Evolutionary conservation across 2,797 vertebrate genomes (phyloP), one percentile per base, ranked within the genome.

Genomic region (Acrocephalus scirpaceus): DNA sequence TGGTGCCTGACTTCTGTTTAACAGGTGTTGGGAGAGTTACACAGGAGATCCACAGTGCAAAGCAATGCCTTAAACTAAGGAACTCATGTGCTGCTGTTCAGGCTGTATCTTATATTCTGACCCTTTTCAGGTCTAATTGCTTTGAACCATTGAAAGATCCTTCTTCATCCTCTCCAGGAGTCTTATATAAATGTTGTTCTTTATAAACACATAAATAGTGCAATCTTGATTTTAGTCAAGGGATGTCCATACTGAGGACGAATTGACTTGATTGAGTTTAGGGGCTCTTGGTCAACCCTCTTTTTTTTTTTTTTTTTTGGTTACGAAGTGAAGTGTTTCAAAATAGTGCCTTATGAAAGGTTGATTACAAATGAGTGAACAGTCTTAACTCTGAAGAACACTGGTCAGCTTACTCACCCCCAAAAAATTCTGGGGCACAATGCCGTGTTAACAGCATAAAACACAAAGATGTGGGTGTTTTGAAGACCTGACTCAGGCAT

Each of bases 321-420:
- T 64, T 72, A 50, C 48, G 38, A 51, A 80, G 38, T 34, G 2
- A 81, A 75, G 18, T 36, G 7, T 71, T 94, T 90, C 29, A 40
- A 22, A 88, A 61, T 48, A 86, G 10, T 1, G 0, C 13, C 2
- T 0, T 56, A 14, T 40, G 44, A 32, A 64, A 58, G 7, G 11
- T 4, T 51, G 44, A 58, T 58, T 64, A 36, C 25, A 58, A 82
- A 23, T 44, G 22, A 77, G 17, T 14, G 60, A 93, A 73, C 13
- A 40, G n/a, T 62, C 12, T 2, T 34, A 72, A 61, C 29, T 77
- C 44, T 69, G 53, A 67, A 62, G 57, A 29, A 5, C 5, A 5
- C 27, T 26, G 36, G 11, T 44, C 30, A 38, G 27, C 5, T 82
- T 86, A 36, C 25, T 80, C 5, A 1, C 16, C 32, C 21, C 32